phyloP scores from a whole-genome alignment of 2,888 invertebrate genomes.

The Polietes domitor region DNA sequence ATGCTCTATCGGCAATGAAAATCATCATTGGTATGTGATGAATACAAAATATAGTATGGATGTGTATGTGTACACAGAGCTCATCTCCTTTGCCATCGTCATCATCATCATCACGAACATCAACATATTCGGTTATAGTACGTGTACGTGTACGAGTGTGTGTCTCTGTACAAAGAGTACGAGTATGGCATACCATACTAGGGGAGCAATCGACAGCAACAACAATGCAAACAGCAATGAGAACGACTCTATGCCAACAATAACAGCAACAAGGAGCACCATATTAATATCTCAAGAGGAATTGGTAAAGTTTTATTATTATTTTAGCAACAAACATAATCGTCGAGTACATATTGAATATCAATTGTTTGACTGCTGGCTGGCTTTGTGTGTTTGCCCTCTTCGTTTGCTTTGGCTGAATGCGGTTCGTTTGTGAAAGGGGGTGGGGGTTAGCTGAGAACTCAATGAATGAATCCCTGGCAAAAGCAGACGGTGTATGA shows the following conservation, averaged over 20 bases:
- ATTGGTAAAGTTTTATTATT: constrained; percentile 66
- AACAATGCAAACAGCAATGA: not conserved
- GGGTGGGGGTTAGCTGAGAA: constrained; percentile 14
- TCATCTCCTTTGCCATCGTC: not conserved
- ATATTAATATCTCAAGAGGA: constrained; percentile 67
- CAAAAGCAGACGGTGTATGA: not conserved
- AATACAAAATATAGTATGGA: constrained; percentile 23
- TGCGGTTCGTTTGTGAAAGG: constrained; percentile 21
- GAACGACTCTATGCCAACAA: constrained; percentile 1
- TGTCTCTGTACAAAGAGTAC: not conserved
- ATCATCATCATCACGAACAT: constrained; percentile 11
- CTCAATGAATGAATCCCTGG: constrained; percentile 19
- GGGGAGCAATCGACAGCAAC: constrained; percentile 15
- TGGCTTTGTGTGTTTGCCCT: not conserved
- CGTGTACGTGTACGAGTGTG: not conserved
- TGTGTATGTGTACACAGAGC: not conserved
- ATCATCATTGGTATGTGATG: constrained; percentile 35
- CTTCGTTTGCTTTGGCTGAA: not conserved
- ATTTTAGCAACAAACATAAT: constrained; percentile 66
- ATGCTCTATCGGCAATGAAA: constrained; percentile 39
- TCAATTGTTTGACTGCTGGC: constrained; percentile 54
- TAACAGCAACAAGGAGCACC: constrained; percentile 27
- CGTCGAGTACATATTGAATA: constrained; percentile 68
- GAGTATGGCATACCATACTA: not conserved
- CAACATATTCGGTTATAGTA: constrained; percentile 5